Evolutionary conservation across 1,140 invertebrate species (phyloP).

Genomic region (Calliopsis andreniformis): DNA sequence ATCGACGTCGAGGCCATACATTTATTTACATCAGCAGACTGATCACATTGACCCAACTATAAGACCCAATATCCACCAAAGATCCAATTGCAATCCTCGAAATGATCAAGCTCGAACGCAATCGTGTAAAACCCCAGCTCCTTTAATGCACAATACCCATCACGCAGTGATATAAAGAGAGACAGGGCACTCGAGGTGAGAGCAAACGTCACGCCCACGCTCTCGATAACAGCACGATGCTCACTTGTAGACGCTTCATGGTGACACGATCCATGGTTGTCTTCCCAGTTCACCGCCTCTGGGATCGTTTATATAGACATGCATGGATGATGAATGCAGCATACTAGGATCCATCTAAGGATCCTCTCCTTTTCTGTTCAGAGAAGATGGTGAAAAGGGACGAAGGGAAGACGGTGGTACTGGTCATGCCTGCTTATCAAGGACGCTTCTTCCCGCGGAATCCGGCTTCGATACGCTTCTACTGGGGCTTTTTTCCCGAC

Average conservation of each 20-base stretch:
- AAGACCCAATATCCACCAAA: no score
- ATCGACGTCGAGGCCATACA: no score
- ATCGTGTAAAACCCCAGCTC: no score
- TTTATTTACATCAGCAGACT: no score
- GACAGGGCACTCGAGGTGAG: not conserved
- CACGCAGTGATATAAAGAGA: no score
- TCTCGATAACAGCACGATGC: slow-evolving; percentile 20
- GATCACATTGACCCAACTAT: no score
- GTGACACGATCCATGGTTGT: slow-evolving; percentile 45
- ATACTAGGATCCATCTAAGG: no score
- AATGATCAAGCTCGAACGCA: no score
- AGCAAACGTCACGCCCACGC: no score
- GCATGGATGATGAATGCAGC: no score
- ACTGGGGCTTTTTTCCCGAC: not conserved
- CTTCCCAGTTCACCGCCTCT: slow-evolving; percentile 49
- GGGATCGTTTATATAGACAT: slow-evolving; percentile 74
- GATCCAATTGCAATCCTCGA: no score
- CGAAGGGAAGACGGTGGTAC: slow-evolving; percentile 13
- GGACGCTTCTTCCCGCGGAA: slow-evolving; percentile 33
- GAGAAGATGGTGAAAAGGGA: not conserved
- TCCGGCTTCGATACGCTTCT: slow-evolving; percentile 51
- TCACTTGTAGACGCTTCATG: slow-evolving; percentile 68
- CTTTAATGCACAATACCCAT: no score
- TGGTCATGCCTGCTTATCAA: slow-evolving; percentile 52
- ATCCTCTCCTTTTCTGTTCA: slow-evolving; percentile 50